Base-by-base conservation (phyloP, 2,113 vertebrate species). In the Mustela nigripes region DNA sequence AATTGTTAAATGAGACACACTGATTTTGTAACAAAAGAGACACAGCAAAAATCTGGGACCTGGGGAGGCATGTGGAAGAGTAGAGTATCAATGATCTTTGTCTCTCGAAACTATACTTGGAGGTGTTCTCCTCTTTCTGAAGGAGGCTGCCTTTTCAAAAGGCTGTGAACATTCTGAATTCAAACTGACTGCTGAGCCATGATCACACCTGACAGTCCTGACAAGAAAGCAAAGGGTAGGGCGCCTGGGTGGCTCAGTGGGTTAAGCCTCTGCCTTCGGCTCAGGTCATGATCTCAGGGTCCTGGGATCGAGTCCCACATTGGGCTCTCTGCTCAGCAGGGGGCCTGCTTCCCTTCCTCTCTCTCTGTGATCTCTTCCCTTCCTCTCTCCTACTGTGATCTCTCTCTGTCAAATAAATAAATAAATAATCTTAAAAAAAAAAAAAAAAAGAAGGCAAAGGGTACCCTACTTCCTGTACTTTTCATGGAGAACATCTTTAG, bases 11-110 rank as follows among this genome's bases (percentile, higher is more conserved):
- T 31, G 9, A 62, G 18, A 60, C 48, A 92, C 7, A 86, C 31
- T 56, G 10, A 69, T 89, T 97, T 92, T 89, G 12, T 91, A 89
- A 84, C 33, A 89, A 87, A 3, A 69, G 31, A 88, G 33, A 65
- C 3, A 81, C 69, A 90, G 89, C 15, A 94, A 88, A 91, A 94
- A 39, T 28, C 67, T 60, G 60, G 58, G 78, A 89, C 28, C 39
- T 56, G 21, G 31, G 16, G 31, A 89, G 6, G 36, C 78, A 71
- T 42, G 50, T 28, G 10, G 91, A 87, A 74, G 58, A 36, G 36
- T 31, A 74, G 65, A 31, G 36, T 56, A 69, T 84, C 85, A 56
- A 74, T 79, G 53, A 91, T 79, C 62, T 73, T 31, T 67, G 45
- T 71, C 86, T 94, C 53, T 89, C 2, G 45, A n/a, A 95, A 84